phyloP scores from a whole-genome alignment of 1,140 invertebrate genomes.

The Bombus superbus region DNA sequence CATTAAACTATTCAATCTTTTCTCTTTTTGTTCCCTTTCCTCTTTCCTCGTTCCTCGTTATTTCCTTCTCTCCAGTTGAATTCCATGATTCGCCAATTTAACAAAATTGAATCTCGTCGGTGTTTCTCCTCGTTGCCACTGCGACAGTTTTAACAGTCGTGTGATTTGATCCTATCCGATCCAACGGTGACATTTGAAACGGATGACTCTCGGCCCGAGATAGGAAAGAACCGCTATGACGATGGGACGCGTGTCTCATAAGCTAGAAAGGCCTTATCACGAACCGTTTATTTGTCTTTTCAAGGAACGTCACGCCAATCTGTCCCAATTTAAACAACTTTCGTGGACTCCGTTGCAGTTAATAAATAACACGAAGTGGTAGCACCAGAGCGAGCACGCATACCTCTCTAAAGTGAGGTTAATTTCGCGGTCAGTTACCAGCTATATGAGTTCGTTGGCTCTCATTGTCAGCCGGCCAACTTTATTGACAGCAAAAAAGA shows the following conservation, averaged over 20 bases:
- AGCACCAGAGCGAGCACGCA: slow-evolving; percentile 50
- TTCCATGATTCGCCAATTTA: not conserved
- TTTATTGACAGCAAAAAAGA: slow-evolving; percentile 66
- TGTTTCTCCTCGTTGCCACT: not conserved
- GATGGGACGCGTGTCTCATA: slow-evolving; percentile 14
- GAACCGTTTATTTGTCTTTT: slow-evolving; percentile 58
- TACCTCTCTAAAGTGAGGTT: slow-evolving; percentile 73
- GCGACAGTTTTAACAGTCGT: slow-evolving; percentile 7
- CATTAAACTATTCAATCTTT: too few relatives aligned
- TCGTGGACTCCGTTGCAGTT: slow-evolving; percentile 62
- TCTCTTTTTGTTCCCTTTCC: not conserved
- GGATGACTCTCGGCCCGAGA: not conserved
- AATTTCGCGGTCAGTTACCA: slow-evolving; percentile 69
- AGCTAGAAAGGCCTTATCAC: slow-evolving; percentile 6
- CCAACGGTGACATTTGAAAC: slow-evolving; percentile 38
- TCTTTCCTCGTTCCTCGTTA: too few relatives aligned
- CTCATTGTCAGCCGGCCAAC: slow-evolving; percentile 63
- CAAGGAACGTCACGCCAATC: slow-evolving; percentile 66
- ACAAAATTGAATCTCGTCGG: not conserved
- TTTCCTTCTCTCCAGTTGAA: not conserved
- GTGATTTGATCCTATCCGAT: not conserved
- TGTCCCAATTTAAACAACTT: slow-evolving; percentile 69
- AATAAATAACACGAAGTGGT: slow-evolving; percentile 65
- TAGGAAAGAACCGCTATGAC: not conserved
- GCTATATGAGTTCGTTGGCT: slow-evolving; percentile 63